phyloP scores from a whole-genome alignment of 2,888 invertebrate species.

The Drosophila trichaetosa region DNA sequence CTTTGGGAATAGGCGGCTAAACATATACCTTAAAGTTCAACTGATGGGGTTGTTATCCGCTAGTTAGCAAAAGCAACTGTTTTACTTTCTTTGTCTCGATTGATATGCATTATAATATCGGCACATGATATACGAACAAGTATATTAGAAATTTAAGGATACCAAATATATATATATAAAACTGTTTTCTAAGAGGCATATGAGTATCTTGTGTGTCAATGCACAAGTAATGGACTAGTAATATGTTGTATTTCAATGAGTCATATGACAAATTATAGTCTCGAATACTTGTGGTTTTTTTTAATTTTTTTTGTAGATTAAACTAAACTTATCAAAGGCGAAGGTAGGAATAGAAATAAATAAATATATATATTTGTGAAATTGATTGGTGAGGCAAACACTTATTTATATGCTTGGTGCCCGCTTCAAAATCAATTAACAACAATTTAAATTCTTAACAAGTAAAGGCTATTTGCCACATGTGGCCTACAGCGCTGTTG shows the following conservation, averaged over 20 bases:
- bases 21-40: neutral
- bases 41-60: neutral
- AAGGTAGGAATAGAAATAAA: slow-evolving; percentile 10
- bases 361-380: slow-evolving; percentile 8
- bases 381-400: neutral
- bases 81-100: neutral
- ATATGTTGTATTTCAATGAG: neutral
- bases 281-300: neutral
- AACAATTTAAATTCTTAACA: neutral
- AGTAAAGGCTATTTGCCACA: neutral
- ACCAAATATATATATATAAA: neutral
- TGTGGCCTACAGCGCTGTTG: slow-evolving; percentile 2
- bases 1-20: neutral
- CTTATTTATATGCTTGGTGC: neutral
- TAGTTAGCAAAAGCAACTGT: neutral
- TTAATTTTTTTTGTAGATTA: neutral
- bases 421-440: neutral
- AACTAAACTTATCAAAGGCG: slow-evolving; percentile 10
- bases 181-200: neutral
- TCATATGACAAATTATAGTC: neutral
- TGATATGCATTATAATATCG: neutral
- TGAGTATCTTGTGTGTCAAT: neutral
- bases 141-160: neutral
- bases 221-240: neutral
- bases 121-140: neutral